phyloP scores from a whole-genome alignment of 2,888 invertebrate genomes.

The Arctia plantaginis region DNA sequence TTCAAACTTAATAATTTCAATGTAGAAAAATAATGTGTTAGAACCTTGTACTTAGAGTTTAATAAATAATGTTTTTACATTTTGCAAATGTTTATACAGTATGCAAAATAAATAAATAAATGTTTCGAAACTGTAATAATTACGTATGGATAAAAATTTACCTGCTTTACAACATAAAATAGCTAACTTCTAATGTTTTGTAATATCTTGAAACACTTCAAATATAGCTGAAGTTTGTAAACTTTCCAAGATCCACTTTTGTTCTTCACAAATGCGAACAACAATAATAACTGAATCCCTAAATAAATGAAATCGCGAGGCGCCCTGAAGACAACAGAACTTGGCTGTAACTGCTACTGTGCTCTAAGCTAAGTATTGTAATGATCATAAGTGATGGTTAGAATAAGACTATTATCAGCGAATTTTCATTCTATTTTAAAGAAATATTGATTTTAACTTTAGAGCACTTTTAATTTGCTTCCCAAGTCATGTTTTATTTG shows the following conservation, averaged over 20 bases:
- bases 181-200: not conserved
- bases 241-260: conserved; percentile 1
- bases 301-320: conserved; percentile 46
- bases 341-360: conserved; percentile 70
- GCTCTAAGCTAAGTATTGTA: conserved; percentile 74
- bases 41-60: conserved; percentile 6
- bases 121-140: not conserved
- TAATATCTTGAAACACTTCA: conserved; percentile 3
- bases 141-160: not conserved
- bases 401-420: conserved; percentile 64
- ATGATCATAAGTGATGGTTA: conserved; percentile 78
- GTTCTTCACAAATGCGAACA: not conserved
- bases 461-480: conserved; percentile 66
- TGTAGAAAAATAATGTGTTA: conserved; percentile 6
- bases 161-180: conserved; percentile 1
- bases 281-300: not conserved
- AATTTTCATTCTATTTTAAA: conserved; percentile 40
- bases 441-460: conserved; percentile 52
- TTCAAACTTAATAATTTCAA: conserved; percentile 12
- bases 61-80: conserved; percentile 12
- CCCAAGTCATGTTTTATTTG: conserved; percentile 57
- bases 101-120: not conserved
- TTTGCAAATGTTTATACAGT: conserved; percentile 5
- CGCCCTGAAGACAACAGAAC: conserved; percentile 53
- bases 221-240: not conserved